Evolutionary conservation across 2,797 vertebrate genomes (phyloP).

Genomic region (Gymnothorax reevesii): DNA sequence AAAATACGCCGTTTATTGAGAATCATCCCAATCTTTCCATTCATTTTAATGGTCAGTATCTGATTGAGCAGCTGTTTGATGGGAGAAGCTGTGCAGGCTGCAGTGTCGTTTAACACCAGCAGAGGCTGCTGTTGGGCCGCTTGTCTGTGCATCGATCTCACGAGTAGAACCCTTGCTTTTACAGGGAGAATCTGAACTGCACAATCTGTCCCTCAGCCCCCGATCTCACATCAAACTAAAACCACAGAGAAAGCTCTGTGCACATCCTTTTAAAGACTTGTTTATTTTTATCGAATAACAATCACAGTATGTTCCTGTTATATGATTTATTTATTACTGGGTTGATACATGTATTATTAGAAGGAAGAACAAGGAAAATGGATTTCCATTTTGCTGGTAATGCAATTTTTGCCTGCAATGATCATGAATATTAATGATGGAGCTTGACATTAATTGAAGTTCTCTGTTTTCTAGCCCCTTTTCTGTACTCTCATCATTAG

Average conservation of each 20-base stretch:
- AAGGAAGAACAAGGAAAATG: background rate
- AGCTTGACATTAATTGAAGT: background rate
- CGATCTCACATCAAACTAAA: background rate
- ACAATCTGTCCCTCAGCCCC: background rate
- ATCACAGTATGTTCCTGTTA: background rate
- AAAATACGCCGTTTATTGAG: background rate
- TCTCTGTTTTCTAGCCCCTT: background rate
- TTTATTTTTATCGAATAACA: background rate
- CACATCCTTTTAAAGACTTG: background rate
- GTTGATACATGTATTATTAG: background rate
- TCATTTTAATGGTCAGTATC: background rate
- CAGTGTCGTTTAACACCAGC: conserved; percentile 43
- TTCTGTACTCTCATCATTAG: background rate
- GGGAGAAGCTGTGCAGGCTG: background rate
- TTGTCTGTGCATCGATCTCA: background rate
- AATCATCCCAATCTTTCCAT: background rate
- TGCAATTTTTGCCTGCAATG: background rate
- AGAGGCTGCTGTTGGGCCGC: conserved; percentile 58
- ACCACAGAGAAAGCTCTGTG: background rate
- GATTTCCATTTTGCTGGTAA: background rate
- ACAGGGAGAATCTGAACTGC: background rate
- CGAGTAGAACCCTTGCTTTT: background rate
- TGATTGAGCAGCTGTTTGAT: background rate
- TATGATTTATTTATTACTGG: background rate
- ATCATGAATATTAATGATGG: background rate